Base-by-base conservation (phyloP, 2,113 vertebrate genomes). In the Hystrix brachyura region DNA sequence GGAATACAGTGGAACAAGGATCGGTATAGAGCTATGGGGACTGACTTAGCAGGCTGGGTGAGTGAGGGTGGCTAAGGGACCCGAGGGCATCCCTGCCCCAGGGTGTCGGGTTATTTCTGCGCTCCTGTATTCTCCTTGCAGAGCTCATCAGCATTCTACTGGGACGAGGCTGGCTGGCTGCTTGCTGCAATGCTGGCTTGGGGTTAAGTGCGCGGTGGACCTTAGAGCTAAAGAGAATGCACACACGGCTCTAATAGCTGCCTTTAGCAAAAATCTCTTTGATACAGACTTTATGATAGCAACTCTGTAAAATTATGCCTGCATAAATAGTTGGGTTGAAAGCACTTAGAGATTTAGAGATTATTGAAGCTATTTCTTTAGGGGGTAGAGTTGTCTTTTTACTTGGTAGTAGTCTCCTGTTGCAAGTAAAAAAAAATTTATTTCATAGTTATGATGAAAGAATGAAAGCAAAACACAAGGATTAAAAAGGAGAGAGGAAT, bases 81-180 rank as follows among this genome's bases (percentile, higher is more conserved):
- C 57, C 89, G 95, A 94, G 76, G 97, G 87, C 48, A 21, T 90
- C 72, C 6, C 59, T 87, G 94, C 95, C 96, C 87, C 3, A 13
- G 0, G 71, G 6, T 91, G 71, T 95, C 57, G 85, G 34, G 65
- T 94, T 91, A 96, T 95, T 59, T n/a, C 57, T 94, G 96, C 93
- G 90, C 97, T 95, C 97, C 80, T 79, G 87, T 95, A 95, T 95
- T 83, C 94, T 84, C 97, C 95, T 60, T 98, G 89, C 83, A 69
- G 98, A 97, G 32, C 87, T 89, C 79, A 53, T 90, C 38, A 29
- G 67, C 89, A 67, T 10, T 92, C 90, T 5, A 34, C 38, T 90
- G 19, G 87, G 69, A 55, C 90, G 94, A 59, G 46, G 19, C 1
- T 85, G 57, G 59, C 62, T 72, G 84, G 90, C 55, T 93, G 7